Evolutionary conservation across 2,797 vertebrate species (phyloP).

Genomic region (Sphenodon punctatus): DNA sequence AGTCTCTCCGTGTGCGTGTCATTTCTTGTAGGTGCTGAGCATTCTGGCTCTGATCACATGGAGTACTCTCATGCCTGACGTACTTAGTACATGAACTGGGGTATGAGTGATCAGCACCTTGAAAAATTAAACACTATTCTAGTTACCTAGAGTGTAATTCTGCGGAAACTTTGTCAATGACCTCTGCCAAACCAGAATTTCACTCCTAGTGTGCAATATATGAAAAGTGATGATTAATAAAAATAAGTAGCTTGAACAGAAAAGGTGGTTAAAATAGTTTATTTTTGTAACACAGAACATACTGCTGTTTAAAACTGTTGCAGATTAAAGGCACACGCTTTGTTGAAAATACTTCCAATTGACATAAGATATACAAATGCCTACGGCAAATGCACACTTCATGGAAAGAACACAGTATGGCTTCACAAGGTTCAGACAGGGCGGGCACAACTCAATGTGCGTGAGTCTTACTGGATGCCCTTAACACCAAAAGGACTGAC

Average conservation of each 20-base stretch:
- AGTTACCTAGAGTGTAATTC: too few relatives aligned
- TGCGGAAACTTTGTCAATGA: too few relatives aligned
- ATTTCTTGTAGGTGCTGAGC: not conserved
- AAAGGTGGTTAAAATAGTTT: constrained; percentile 67
- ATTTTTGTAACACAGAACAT: constrained; percentile 70
- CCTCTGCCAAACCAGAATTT: too few relatives aligned
- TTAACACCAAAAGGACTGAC: constrained; percentile 45
- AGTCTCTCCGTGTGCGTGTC: not conserved
- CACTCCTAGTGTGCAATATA: too few relatives aligned
- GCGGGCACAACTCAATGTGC: constrained; percentile 44
- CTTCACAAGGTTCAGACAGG: constrained; percentile 51
- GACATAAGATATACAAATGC: constrained; percentile 65
- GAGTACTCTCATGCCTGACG: not conserved
- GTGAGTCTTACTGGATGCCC: constrained; percentile 43
- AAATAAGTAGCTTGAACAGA: constrained; percentile 50
- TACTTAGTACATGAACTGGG: constrained; percentile 4
- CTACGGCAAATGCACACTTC: constrained; percentile 62
- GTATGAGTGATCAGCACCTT: constrained; percentile 13
- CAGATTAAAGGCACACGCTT: constrained; percentile 69
- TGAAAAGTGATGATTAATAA: not conserved
- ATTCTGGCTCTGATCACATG: not conserved
- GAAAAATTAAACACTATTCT: not conserved
- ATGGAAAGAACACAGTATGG: constrained; percentile 68
- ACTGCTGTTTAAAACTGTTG: constrained; percentile 66
- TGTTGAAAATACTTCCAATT: constrained; percentile 65